Conservation (phyloP, 2,113 vertebrate species). For the Coptodon bakossiorum region DNA sequence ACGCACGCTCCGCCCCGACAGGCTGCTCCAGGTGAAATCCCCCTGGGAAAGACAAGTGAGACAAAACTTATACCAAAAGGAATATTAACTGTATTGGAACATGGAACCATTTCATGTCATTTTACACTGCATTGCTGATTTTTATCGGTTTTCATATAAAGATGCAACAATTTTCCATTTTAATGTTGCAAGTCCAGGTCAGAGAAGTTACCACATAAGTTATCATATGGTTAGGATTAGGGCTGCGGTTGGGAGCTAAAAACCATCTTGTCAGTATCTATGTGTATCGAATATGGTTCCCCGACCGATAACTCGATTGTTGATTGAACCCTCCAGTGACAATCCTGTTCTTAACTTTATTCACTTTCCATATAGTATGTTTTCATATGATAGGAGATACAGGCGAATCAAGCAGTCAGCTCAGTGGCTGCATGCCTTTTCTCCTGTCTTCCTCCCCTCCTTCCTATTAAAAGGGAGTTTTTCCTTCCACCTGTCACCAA, state of each 20-base stretch:
- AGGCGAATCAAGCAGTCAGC: neutral
- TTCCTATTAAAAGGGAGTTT: neutral
- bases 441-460: neutral
- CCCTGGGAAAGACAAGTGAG: conserved; percentile 64
- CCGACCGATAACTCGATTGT: neutral
- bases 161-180: neutral
- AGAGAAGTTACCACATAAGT: neutral
- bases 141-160: neutral
- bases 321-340: neutral
- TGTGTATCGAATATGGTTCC: neutral
- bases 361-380: neutral
- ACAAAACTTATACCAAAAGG: neutral
- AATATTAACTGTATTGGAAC: neutral
- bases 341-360: neutral
- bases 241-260: neutral
- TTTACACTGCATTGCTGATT: neutral
- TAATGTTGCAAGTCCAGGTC: neutral
- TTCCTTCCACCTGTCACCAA: neutral
- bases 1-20: conserved; percentile 87
- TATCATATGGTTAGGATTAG: neutral
- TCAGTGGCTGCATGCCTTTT: neutral
- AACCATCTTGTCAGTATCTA: neutral
- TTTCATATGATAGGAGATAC: neutral
- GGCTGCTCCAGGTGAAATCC: conserved; percentile 95
- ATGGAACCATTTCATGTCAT: neutral